phyloP scores from a whole-genome alignment of 2,113 vertebrate species.

The Pithys albifrons region DNA sequence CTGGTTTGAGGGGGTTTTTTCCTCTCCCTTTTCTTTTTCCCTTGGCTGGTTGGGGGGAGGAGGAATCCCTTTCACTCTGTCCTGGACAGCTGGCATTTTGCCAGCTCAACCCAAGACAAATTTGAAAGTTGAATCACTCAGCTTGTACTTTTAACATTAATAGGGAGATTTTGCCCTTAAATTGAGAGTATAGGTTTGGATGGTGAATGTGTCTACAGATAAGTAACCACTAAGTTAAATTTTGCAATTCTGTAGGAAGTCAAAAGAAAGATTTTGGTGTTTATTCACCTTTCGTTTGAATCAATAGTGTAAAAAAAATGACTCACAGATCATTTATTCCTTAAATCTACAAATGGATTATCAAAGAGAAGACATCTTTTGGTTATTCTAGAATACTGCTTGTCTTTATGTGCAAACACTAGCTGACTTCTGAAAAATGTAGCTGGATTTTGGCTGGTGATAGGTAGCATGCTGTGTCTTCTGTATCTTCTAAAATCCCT shows the following conservation, averaged over 20 bases:
- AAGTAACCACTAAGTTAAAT: background rate
- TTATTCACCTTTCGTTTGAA: background rate
- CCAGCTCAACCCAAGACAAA: no score
- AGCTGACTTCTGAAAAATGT: background rate
- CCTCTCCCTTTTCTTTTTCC: no score
- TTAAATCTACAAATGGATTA: background rate
- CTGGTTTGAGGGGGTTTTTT: no score
- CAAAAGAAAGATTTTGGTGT: background rate
- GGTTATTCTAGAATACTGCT: background rate
- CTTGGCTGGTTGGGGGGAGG: no score
- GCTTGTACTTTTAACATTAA: background rate
- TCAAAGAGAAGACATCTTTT: background rate
- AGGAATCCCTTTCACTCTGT: no score
- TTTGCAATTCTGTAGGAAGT: background rate
- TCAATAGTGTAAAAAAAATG: background rate
- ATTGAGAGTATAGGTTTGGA: rapidly evolving
- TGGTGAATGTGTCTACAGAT: background rate
- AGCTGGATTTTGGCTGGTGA: background rate
- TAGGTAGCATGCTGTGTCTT: background rate
- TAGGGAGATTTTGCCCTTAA: background rate
- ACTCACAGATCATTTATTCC: background rate
- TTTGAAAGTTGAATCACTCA: background rate
- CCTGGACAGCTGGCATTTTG: no score
- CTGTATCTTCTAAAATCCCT: background rate
- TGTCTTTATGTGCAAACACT: background rate